Evolutionary conservation across 2,888 invertebrate species (phyloP).

Genomic region (Drosophila antonietae): DNA sequence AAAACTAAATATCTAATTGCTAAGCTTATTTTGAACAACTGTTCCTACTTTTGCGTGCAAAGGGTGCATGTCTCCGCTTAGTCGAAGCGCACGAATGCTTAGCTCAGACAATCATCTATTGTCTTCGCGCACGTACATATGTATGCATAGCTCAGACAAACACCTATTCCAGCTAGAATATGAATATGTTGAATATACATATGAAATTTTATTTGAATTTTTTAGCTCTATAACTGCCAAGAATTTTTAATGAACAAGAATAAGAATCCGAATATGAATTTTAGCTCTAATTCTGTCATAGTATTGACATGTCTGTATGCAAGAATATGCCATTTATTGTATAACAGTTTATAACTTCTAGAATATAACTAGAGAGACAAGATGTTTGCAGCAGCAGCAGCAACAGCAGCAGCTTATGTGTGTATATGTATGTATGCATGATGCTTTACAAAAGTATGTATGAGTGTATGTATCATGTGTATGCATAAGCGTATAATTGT

Average conservation of each 20-base stretch:
- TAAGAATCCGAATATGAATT: neutral
- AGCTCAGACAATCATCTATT: neutral
- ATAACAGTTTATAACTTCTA: neutral
- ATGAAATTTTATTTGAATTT: neutral
- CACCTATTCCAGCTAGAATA: conserved; percentile 2
- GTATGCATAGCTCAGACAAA: too few species aligned
- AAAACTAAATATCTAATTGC: neutral
- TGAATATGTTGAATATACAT: neutral
- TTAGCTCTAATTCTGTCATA: neutral
- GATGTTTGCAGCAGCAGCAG: neutral
- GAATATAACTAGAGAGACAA: neutral
- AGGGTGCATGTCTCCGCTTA: conserved; percentile 11
- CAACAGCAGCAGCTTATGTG: neutral
- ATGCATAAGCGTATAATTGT: too few species aligned
- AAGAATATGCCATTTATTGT: neutral
- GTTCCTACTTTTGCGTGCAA: too few species aligned
- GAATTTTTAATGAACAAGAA: too few species aligned
- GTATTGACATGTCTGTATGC: neutral
- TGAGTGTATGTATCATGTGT: neutral
- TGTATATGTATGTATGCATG: neutral
- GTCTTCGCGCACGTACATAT: too few species aligned
- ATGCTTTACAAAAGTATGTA: neutral
- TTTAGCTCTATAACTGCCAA: neutral
- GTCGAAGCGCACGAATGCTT: neutral
- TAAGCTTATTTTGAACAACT: neutral